phyloP scores from a whole-genome alignment of 2,797 vertebrate species.

The Myripristis murdjan region DNA sequence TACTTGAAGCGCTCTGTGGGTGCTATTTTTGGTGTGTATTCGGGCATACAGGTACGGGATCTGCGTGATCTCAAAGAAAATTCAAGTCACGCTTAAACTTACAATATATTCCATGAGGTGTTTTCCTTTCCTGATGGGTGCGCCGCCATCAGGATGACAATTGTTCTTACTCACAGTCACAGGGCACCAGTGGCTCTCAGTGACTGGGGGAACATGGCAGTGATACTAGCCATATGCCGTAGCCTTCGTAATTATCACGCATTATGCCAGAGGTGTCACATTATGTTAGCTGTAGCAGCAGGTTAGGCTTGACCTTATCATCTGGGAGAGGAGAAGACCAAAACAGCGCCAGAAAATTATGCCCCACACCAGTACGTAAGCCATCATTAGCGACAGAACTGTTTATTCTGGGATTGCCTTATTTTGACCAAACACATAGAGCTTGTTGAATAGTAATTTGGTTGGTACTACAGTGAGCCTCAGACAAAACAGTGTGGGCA shows the following conservation, averaged over 20 bases:
- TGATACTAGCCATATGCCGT: conserved; percentile 59
- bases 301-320: conserved; percentile 69
- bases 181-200: conserved; percentile 28
- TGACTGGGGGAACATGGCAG: conserved; percentile 47
- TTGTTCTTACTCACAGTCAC: conserved; percentile 14
- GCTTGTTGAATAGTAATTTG: not conserved
- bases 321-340: not conserved
- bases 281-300: conserved; percentile 26
- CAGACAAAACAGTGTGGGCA: not conserved
- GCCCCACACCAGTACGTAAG: not conserved
- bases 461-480: not conserved
- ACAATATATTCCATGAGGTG: not conserved
- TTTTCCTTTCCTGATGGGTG: not conserved
- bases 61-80: not conserved
- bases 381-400: not conserved
- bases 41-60: not conserved
- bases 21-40: conserved; percentile 16
- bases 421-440: not conserved
- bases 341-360: conserved; percentile 21
- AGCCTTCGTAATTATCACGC: conserved; percentile 73
- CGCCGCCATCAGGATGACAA: not conserved
- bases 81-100: not conserved
- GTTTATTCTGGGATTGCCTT: not conserved
- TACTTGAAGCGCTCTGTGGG: conserved; percentile 25
- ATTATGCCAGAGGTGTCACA: conserved; percentile 60